Base-by-base conservation (phyloP, 1,140 invertebrate species). In the Pantala flavescens region DNA sequence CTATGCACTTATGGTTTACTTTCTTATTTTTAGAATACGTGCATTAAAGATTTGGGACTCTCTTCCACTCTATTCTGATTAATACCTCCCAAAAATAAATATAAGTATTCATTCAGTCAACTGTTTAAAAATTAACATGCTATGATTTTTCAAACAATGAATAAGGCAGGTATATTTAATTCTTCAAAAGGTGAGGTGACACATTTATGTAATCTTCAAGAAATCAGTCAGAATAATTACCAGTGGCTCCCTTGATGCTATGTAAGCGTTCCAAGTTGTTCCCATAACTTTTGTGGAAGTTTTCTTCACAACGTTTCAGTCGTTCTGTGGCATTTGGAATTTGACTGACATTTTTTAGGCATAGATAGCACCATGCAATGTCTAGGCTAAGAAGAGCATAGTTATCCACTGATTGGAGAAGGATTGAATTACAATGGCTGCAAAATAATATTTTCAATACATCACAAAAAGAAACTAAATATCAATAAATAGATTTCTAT, bases 361-460 rank as follows among this genome's bases (percentile, higher is more conserved):
- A 88, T 36, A 93, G 83, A 84, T 94, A 94, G 82, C 91, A 93
- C 93, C 93, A 94, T 7, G 90, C 90, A 77, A 94, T 91, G 81
- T 94, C 92, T 77, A 94, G 82, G 81, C 93, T 91, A 7, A 94
- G 82, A 0, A 93, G 82, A 0, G 90, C 92, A 84, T 89, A 92
- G 80, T 93, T 93, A 81, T 93, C 91, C n/a, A 93, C 91, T 0
- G 84, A 81, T 75, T 87, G 84, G 16, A 94, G 82, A 43, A 93
- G 83, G 36, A 86, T 82, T 0, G 90, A 88, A 73, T 88, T 83
- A 79, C 91, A 93, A 49, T 87, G 86, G 75, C 89, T 91, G 78
- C 16, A 79, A 81, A 72, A 77, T 73, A 75, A n/a, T n/a, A 42
- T 49, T 73, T 43, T 55, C 55, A 76, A 24, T 21, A 74, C 71